phyloP scores from a whole-genome alignment of 2,888 invertebrate genomes.

The Epirrhoe alternata region DNA sequence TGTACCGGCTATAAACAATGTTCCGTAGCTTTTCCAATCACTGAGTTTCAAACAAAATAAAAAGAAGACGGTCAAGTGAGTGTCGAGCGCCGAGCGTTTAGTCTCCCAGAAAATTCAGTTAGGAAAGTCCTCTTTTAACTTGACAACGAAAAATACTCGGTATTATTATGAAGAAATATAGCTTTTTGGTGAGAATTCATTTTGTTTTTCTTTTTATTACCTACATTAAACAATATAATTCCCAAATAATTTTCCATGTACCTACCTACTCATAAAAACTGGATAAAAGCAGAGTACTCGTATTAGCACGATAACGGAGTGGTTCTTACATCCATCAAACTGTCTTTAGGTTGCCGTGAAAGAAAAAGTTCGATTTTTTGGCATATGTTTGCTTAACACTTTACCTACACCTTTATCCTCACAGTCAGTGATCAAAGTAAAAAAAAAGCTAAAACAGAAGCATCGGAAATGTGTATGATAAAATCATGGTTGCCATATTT shows the following conservation, averaged over 20 bases:
- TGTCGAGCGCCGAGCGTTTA: constrained; percentile 37
- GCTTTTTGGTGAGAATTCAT: constrained; percentile 4
- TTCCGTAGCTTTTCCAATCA: constrained; percentile 38
- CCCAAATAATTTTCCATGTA: not conserved
- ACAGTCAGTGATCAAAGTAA: too few relatives aligned
- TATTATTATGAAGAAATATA: constrained; percentile 17
- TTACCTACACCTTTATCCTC: too few relatives aligned
- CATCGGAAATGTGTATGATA: too few relatives aligned
- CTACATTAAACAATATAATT: not conserved
- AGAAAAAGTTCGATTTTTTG: too few relatives aligned
- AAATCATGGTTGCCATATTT: too few relatives aligned
- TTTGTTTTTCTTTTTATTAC: not conserved
- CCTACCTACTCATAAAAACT: not conserved
- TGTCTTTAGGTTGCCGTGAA: not conserved
- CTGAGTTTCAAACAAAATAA: constrained; percentile 40
- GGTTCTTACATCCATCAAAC: not conserved
- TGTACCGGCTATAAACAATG: constrained; percentile 29
- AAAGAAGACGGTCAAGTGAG: constrained; percentile 40
- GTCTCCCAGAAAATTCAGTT: constrained; percentile 40
- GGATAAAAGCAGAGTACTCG: not conserved
- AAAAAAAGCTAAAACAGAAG: too few relatives aligned
- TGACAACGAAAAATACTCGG: constrained; percentile 30
- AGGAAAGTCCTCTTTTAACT: constrained; percentile 36
- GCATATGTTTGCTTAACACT: too few relatives aligned
- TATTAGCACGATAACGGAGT: not conserved